Conservation (phyloP, 2,113 vertebrate species). For the Heterocephalus glaber region DNA sequence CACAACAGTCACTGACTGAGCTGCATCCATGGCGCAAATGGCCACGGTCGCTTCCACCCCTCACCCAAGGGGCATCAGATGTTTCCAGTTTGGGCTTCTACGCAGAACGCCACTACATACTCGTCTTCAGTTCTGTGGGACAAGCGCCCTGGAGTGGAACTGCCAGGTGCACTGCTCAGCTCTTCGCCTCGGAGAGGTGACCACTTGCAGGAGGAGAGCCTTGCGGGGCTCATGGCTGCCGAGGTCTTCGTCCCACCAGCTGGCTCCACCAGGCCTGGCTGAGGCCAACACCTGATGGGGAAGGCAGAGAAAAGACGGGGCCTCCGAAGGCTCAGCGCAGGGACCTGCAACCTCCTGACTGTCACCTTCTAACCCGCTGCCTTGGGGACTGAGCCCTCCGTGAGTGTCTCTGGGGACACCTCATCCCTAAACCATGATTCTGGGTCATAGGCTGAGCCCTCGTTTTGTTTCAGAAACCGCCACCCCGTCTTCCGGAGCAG, state of each 20-base stretch:
- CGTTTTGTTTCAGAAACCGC: neutral
- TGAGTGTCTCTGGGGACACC: no score
- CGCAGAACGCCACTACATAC: neutral
- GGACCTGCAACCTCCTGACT: neutral
- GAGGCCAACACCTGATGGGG: neutral
- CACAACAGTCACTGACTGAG: accelerated
- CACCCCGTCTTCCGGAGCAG: accelerated
- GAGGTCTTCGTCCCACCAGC: neutral
- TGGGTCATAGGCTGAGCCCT: no score
- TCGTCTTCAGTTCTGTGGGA: neutral
- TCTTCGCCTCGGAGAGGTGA: neutral
- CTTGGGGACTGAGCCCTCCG: neutral
- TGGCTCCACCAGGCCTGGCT: neutral
- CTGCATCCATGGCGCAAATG: accelerated
- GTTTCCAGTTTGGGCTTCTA: neutral
- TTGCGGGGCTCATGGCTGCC: neutral
- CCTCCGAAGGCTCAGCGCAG: neutral
- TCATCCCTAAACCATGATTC: no score
- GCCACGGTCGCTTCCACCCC: neutral
- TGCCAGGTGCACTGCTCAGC: neutral
- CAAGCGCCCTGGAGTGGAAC: accelerated
- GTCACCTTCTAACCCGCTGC: neutral
- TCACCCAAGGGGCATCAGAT: no score
- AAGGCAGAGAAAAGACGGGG: neutral
- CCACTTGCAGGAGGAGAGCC: neutral